Base-by-base conservation (phyloP, 2,113 vertebrate genomes). In the Gymnogyps californianus region DNA sequence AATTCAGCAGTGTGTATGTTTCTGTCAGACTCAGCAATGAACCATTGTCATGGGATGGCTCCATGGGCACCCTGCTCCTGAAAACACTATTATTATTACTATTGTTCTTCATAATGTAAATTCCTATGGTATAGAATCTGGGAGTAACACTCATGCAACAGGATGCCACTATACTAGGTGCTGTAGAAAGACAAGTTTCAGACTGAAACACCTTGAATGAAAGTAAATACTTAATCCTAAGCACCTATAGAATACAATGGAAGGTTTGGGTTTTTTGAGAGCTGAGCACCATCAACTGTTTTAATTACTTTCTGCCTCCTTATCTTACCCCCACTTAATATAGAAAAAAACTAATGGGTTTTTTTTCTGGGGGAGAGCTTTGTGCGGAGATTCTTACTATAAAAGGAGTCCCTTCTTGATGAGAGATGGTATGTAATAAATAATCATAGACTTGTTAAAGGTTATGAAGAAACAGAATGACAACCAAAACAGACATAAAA, bases 191-290 rank as follows among this genome's bases (percentile, higher is more conserved):
- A 34, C 18, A 77, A 52, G 40, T 72, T 67, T 57, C 51, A 54
- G 12, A 46, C 52, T 25, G 46, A 72, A 93, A 65, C 31, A 58
- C n/a, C 26, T 66, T 78, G 65, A 52, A 66, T 19, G 5, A 79
- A 84, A 78, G 38, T 28, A 66, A 87, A 16, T 40, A 71, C 49
- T 49, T 79, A 59, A 36, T 36, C 59, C 24, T 59, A 46, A 71
- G 6, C 21, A 77, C 13, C 12, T 61, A 36, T 1, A 67, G 34
- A 59, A 61, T 12, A 52, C 0, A 1, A 44, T 20, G 36, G 36
- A 78, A 71, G 26, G 18, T 29, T n/a, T 49, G 42, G 11, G 3
- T 2, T 26, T 38, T 38, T 69, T 57, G 62, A 49, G 38, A 64
- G 21, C 22, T 47, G 9, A 67, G 36, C 18, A 49, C 24, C 89